phyloP scores from a whole-genome alignment of 2,888 invertebrate species.

The Ligdia adustata region DNA sequence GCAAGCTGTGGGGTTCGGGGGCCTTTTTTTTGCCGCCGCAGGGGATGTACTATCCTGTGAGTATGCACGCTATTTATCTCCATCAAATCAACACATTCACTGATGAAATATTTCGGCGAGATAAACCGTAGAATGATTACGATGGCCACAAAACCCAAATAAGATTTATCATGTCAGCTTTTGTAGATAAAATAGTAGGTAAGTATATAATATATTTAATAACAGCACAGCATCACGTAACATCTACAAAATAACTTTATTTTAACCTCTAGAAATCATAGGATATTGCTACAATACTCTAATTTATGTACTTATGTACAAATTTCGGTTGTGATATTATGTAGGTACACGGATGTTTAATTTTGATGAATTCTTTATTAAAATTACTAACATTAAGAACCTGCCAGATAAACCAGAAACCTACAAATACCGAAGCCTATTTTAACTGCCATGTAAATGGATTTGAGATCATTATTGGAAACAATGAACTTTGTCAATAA shows the following conservation, averaged over 20 bases:
- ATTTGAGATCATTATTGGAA: neutral
- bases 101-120: conserved; percentile 23
- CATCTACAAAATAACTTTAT: neutral
- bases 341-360: too few relatives aligned
- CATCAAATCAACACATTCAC: conserved; percentile 7
- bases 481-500: conserved; percentile 37
- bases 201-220: conserved; percentile 15
- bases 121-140: conserved; percentile 4
- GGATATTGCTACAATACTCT: too few relatives aligned
- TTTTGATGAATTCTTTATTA: too few relatives aligned
- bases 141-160: conserved; percentile 9
- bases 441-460: neutral
- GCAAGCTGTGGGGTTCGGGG: conserved; percentile 99
- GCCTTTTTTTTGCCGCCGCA: conserved; percentile 98
- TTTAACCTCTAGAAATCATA: too few relatives aligned
- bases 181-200: conserved; percentile 19
- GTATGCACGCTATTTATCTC: conserved; percentile 67
- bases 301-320: too few relatives aligned
- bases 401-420: too few relatives aligned
- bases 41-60: conserved; percentile 98
- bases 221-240: conserved; percentile 25
- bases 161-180: conserved; percentile 20
- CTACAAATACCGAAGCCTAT: too few relatives aligned
- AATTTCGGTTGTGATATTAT: too few relatives aligned
- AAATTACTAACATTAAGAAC: too few relatives aligned